These are phyloP conservation scores for Paracanthobrama guichenoti DNA, from an alignment of 2,113 vertebrate genomes.

Conservation along the genomic window DNA sequence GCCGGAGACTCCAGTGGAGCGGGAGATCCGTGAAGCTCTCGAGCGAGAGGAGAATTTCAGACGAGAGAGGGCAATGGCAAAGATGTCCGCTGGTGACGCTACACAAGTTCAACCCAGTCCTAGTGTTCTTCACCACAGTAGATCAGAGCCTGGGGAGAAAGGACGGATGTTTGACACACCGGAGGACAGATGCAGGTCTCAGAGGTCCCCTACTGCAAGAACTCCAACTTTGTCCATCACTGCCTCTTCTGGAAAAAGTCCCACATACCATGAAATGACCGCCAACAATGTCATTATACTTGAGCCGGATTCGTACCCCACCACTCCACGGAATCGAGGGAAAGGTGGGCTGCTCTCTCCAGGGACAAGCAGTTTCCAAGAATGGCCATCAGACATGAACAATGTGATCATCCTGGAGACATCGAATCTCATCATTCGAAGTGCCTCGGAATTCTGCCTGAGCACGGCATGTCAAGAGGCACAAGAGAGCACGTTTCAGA, in stretches of 20 bases:
- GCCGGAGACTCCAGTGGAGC: conserved; percentile 73
- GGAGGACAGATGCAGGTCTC: conserved; percentile 62
- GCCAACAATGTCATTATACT: conserved; percentile 75
- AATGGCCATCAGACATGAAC: conserved; percentile 70
- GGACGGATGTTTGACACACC: conserved; percentile 58
- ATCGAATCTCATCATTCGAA: conserved; percentile 76
- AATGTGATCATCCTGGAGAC: conserved; percentile 77
- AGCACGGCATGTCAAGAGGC: conserved; percentile 69
- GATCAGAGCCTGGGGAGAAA: conserved; percentile 53
- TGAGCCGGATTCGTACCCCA: conserved; percentile 64
- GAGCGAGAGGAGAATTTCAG: conserved; percentile 74
- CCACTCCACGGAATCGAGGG: conserved; percentile 47
- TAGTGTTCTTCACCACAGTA: conserved; percentile 38
- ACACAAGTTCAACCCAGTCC: conserved; percentile 57
- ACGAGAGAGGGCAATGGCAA: conserved; percentile 69
- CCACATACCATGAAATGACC: conserved; percentile 66
- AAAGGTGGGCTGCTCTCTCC: conserved; percentile 55
- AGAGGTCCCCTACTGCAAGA: conserved; percentile 69
- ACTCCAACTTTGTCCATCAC: conserved; percentile 75
- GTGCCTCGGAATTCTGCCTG: conserved; percentile 76
- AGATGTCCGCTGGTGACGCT: conserved; percentile 66
- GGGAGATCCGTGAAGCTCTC: conserved; percentile 75
- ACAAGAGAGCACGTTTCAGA: conserved; percentile 75
- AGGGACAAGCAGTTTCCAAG: conserved; percentile 38
- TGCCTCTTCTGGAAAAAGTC: conserved; percentile 67